Conservation (phyloP, 2,113 vertebrate genomes). For the Anguilla japonica region DNA sequence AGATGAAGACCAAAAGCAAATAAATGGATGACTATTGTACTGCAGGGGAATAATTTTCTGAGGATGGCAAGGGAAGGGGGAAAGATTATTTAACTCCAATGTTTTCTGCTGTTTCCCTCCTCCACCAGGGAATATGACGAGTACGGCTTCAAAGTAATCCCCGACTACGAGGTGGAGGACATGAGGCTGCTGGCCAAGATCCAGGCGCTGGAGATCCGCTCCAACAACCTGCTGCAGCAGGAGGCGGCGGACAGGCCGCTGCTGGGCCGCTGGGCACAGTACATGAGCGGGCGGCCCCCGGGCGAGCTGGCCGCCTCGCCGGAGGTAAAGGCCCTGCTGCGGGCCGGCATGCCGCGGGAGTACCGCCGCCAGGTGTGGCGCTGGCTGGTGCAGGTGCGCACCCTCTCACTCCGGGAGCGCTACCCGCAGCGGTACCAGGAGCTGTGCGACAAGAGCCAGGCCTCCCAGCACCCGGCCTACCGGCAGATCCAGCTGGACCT, state of each 20-base stretch:
- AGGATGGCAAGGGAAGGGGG: not conserved
- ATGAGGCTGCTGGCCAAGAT: constrained; percentile 89
- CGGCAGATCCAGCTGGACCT: constrained; percentile 94
- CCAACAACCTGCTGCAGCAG: constrained; percentile 78
- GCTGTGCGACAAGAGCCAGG: constrained; percentile 72
- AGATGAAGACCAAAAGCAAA: not conserved
- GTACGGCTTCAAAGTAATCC: constrained; percentile 88
- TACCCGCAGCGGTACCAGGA: constrained; percentile 71
- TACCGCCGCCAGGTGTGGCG: constrained; percentile 81
- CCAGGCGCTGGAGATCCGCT: constrained; percentile 86
- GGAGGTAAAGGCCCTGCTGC: constrained; percentile 81
- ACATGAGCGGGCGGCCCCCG: constrained; percentile 67
- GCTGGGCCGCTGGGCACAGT: constrained; percentile 77
- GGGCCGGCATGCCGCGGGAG: constrained; percentile 78
- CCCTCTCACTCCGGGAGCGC: constrained; percentile 56
- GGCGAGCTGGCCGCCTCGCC: constrained; percentile 60
- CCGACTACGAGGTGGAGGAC: constrained; percentile 87
- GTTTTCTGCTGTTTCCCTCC: not conserved
- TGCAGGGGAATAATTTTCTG: not conserved
- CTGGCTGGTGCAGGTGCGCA: constrained; percentile 73
- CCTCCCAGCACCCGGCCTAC: constrained; percentile 74
- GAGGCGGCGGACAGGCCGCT: constrained; percentile 72
- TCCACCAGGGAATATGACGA: constrained; percentile 80
- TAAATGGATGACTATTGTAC: not conserved
- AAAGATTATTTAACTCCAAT: not conserved